phyloP scores from a whole-genome alignment of 2,888 invertebrate species.

The Koerneria pararmatus region DNA sequence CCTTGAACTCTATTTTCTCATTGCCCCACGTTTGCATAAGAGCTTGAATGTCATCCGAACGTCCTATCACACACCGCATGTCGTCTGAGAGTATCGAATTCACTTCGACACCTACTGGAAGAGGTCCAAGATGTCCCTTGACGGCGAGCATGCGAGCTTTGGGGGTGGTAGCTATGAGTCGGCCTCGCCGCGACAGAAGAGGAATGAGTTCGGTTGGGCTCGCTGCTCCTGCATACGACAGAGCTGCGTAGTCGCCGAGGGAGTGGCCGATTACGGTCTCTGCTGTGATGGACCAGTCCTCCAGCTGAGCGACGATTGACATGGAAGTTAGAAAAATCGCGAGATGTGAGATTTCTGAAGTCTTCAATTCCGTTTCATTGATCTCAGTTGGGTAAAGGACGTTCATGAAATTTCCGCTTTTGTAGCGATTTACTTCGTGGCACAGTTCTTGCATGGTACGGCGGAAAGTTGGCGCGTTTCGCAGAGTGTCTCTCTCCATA shows the following conservation, averaged over 20 bases:
- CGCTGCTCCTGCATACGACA: slow-evolving; percentile 29
- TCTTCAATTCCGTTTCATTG: slow-evolving; percentile 5
- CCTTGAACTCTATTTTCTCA: slow-evolving; percentile 27
- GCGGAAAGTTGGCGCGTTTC: slow-evolving; percentile 21
- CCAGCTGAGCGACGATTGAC: slow-evolving; percentile 30
- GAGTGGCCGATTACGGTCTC: slow-evolving; percentile 44
- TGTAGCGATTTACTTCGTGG: neutral
- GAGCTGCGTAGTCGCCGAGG: slow-evolving; percentile 52
- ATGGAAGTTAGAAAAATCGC: slow-evolving; percentile 36
- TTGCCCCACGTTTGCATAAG: slow-evolving; percentile 20
- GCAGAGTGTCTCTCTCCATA: slow-evolving; percentile 30
- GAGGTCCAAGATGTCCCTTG: slow-evolving; percentile 20
- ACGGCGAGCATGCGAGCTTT: slow-evolving; percentile 48
- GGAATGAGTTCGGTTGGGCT: slow-evolving; percentile 24
- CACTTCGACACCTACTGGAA: slow-evolving; percentile 38
- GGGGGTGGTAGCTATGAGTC: slow-evolving; percentile 34
- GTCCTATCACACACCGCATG: slow-evolving; percentile 36
- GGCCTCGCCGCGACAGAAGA: slow-evolving; percentile 34
- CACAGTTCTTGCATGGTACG: slow-evolving; percentile 24
- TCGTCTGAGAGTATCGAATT: slow-evolving; percentile 37
- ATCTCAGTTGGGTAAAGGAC: slow-evolving; percentile 10
- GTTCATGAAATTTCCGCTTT: neutral
- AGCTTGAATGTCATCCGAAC: slow-evolving; percentile 23
- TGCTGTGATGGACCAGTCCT: slow-evolving; percentile 28
- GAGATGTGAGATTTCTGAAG: slow-evolving; percentile 33